Percentiles rank a stretch among this genome's conserved stretches.
Conservation (phyloP, 1,140 invertebrate genomes). For the Melitaea cinxia region DNA sequence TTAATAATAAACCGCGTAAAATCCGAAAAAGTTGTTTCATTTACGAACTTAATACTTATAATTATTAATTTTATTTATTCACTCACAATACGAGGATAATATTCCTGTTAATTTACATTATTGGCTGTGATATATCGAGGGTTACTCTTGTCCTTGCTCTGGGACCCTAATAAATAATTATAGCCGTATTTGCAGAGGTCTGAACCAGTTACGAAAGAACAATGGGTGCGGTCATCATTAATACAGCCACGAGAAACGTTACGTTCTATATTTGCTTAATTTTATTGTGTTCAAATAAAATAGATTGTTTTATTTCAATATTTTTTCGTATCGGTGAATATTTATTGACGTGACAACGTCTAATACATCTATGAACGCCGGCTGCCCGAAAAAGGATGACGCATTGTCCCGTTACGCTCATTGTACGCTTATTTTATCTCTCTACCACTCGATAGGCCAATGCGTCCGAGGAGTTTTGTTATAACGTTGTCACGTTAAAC, state of each 20-base stretch:
- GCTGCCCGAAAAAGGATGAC: too few species aligned
- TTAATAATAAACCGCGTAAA: too few species aligned
- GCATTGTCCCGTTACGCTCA: too few species aligned
- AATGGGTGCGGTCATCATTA: not conserved
- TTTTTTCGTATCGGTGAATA: too few species aligned
- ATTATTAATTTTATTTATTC: not conserved
- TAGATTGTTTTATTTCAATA: not conserved
- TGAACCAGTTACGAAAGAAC: not conserved
- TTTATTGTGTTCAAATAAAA: not conserved
- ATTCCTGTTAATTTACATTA: not conserved
- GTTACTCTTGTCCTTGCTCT: not conserved
- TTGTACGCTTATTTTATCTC: too few species aligned
- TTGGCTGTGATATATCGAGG: not conserved
- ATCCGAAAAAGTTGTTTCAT: too few species aligned
- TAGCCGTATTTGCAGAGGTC: not conserved
- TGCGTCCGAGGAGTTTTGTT: too few species aligned
- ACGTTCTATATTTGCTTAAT: too few species aligned
- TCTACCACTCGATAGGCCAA: too few species aligned
- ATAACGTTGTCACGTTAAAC: too few species aligned
- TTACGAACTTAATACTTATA: not conserved
- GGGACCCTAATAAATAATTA: slow-evolving; percentile 4
- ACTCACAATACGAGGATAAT: not conserved
- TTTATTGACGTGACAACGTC: too few species aligned
- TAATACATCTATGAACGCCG: too few species aligned
- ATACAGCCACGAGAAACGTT: not conserved